Base-by-base conservation (phyloP, 2,113 vertebrate genomes). In the Trematocara nigrifrons region DNA sequence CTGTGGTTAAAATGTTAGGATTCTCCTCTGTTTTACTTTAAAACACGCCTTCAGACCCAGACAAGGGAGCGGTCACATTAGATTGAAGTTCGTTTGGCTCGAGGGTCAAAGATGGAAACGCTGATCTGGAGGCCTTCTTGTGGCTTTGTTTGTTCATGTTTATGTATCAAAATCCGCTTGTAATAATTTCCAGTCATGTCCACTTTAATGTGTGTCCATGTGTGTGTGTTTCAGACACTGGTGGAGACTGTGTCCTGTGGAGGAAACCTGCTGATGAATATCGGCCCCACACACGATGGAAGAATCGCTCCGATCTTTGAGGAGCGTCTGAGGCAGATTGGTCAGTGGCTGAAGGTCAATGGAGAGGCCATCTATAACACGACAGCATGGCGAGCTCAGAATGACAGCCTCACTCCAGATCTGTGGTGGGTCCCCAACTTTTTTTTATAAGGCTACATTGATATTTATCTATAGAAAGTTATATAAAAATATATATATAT, bases 211-310 rank as follows among this genome's bases (percentile, higher is more conserved):
- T 66, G 33, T 66, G 33, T 40, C 10, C 33, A 0, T 40, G 10
- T 69, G 61, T 40, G 13, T 59, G 85, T 89, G 11, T 74, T 45
- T 56, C 86, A 97, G 97, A 91, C 88, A 0, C 92, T 99, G 51
- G 97, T 96, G 52, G 96, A 98, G 94, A 99, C 98, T 0, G 98
- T 99, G 56, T 97, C 99, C 4, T 99, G 97, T 53, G 99, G 98
- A 33, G 99, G 98, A 80, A 99, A 99, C 91, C 95, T 99, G 82
- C 89, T 99, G 93, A 91, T 99, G 97, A 99, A 99, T 57, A 86
- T 99, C 0, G 98, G 98, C 1, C 98, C 99, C 61, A 98, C 97
- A 3, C 96, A 95, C 0, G 98, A 99, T 0, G 99, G 99, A 2
- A 96, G 92, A 71, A 97, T 99, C 3, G 15, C 96, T 15, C 95